Evolutionary conservation across 2,113 vertebrate genomes (phyloP), one percentile per base, ranked within the genome.

Genomic region (Mohoua ochrocephala): DNA sequence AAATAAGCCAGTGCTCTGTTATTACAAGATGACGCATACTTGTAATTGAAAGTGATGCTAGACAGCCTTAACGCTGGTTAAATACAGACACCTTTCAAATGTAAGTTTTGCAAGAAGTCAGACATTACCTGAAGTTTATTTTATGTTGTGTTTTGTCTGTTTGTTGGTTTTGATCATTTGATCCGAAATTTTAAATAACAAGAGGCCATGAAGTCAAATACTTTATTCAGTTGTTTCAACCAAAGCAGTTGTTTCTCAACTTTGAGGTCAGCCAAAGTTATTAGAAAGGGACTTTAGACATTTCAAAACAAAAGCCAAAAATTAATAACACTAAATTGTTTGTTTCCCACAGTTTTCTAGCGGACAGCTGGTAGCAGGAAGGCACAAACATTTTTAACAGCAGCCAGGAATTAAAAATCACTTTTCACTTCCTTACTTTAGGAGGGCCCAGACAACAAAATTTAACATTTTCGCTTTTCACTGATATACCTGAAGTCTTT

Each of bases 211-310:
- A 69, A 56, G 15, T n/a, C 30, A 14, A 74, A 16, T 52, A 50
- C 5, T 52, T 90, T 26, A 54, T 68, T 79, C 27, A 45, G 35
- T 26, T 87, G 30, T 22, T 79, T 70, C 31, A 93, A 37, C 15
- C 11, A 73, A 15, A 84, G 49, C 30, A 64, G 19, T 1, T 7
- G 3, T 42, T 87, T 77, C 50, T 49, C 20, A 68, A 50, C 44
- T 63, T 27, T 12, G 18, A 89, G 39, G 18, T 68, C 63, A 80
- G 33, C 6, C 53, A 39, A 30, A 65, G 47, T 23, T 56, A 60
- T 22, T 41, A 21, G 9, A 10, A 4, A 13, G 5, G 3, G 13
- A 73, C 11, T 37, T 76, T 0, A 31, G 9, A 68, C 16, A 15
- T 33, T 76, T 27, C 7, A 71, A 81, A 42, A 68, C 41, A 57